These are phyloP conservation scores for Sphenodon punctatus DNA, from an alignment of 2,797 vertebrate genomes.

Conservation along the genomic window DNA sequence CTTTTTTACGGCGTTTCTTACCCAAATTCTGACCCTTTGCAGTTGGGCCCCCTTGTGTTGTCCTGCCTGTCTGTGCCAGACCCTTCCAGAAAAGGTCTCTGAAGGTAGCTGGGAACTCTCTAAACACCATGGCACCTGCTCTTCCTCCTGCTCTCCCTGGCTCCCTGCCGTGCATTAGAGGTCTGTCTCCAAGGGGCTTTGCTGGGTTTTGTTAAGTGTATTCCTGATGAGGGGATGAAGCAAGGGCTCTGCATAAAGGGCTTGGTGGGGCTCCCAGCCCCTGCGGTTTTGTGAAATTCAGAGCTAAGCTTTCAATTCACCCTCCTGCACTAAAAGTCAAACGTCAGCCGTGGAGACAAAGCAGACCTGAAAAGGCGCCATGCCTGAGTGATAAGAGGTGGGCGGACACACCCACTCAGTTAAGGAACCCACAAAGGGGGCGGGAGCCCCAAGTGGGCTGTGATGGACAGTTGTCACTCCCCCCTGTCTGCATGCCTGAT, in stretches of 20 bases:
- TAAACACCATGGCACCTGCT: neutral
- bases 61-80: neutral
- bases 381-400: constrained; percentile 56
- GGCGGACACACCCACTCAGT: constrained; percentile 49
- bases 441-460: neutral
- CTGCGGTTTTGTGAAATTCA: neutral
- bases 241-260: constrained; percentile 10
- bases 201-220: neutral
- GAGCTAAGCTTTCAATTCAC: neutral
- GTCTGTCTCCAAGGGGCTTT: neutral
- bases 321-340: constrained; percentile 8
- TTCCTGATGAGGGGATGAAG: neutral
- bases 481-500: neutral
- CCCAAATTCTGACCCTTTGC: neutral
- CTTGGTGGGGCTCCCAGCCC: neutral
- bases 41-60: neutral
- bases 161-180: neutral
- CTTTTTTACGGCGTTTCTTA: neutral
- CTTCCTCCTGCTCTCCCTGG: neutral
- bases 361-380: neutral
- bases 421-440: constrained; percentile 52
- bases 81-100: neutral
- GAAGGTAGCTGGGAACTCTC: neutral
- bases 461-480: constrained; percentile 51
- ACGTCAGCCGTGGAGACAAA: neutral